phyloP scores from a whole-genome alignment of 2,113 vertebrate genomes.

The Sigmodon hispidus region DNA sequence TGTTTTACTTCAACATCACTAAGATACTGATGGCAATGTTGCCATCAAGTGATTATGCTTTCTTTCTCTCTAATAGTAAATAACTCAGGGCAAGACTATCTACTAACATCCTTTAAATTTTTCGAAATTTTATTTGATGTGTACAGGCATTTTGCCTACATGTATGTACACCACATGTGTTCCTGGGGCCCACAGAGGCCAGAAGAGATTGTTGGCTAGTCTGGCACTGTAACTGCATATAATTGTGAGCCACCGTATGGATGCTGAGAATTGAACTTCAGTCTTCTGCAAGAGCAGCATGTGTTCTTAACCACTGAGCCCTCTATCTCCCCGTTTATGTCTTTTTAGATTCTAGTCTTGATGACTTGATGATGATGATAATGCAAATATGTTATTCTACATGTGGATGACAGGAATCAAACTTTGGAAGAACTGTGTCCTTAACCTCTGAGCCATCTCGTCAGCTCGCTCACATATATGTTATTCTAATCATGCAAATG shows the following conservation, averaged over 20 bases:
- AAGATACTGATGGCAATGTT: not conserved
- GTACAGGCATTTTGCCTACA: not conserved
- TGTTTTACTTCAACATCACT: not conserved
- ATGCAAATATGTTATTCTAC: conserved; percentile 1
- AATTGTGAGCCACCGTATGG: not conserved
- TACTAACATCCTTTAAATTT: not conserved
- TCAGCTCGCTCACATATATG: too few species aligned
- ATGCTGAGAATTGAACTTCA: not conserved
- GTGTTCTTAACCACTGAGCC: not conserved
- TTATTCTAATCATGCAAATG: conserved; percentile 27
- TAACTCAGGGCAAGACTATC: not conserved
- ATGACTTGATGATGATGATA: not conserved
- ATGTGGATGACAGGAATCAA: too few species aligned
- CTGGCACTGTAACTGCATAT: not conserved
- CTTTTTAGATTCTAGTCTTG: not conserved
- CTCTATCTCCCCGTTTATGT: not conserved
- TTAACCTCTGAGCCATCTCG: too few species aligned
- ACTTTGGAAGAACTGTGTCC: too few species aligned
- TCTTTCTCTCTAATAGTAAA: conserved; percentile 18
- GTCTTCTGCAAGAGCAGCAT: not conserved
- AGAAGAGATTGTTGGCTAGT: not conserved
- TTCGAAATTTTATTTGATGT: not conserved
- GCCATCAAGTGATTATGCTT: conserved; percentile 25
- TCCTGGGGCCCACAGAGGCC: not conserved
- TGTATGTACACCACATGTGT: not conserved